phyloP scores from a whole-genome alignment of 2,797 vertebrate genomes.

The Sebastiscus tertius region DNA sequence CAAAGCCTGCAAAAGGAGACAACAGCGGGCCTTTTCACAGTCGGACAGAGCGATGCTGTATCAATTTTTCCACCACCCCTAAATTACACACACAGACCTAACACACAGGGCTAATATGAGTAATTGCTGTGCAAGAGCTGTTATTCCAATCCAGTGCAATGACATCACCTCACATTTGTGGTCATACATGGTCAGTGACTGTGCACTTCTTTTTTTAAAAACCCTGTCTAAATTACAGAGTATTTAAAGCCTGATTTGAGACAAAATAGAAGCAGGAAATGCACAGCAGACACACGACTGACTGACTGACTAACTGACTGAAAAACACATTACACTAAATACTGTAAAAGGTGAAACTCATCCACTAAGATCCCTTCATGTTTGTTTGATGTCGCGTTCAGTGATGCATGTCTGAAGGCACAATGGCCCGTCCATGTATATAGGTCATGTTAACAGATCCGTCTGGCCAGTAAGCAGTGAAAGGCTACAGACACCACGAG shows the following conservation, averaged over 20 bases:
- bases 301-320: neutral
- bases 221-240: neutral
- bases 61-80: no score
- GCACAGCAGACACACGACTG: neutral
- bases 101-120: neutral
- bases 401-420: slow-evolving; percentile 35
- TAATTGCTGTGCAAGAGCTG: neutral
- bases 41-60: no score
- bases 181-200: neutral
- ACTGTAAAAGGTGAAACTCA: slow-evolving; percentile 1
- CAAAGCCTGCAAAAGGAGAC: no score
- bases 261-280: neutral
- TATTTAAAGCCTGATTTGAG: neutral
- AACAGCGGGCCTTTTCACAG: no score
- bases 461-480: slow-evolving; percentile 63
- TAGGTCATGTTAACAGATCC: slow-evolving; percentile 71
- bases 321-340: neutral
- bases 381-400: slow-evolving; percentile 35
- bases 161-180: neutral
- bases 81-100: neutral
- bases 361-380: slow-evolving; percentile 2
- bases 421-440: slow-evolving; percentile 44
- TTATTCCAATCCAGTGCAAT: neutral
- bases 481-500: slow-evolving; percentile 56
- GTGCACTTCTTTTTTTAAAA: neutral